phyloP scores from a whole-genome alignment of 92 coral and sea anemone species.

The Phenganax stokvisi region DNA sequence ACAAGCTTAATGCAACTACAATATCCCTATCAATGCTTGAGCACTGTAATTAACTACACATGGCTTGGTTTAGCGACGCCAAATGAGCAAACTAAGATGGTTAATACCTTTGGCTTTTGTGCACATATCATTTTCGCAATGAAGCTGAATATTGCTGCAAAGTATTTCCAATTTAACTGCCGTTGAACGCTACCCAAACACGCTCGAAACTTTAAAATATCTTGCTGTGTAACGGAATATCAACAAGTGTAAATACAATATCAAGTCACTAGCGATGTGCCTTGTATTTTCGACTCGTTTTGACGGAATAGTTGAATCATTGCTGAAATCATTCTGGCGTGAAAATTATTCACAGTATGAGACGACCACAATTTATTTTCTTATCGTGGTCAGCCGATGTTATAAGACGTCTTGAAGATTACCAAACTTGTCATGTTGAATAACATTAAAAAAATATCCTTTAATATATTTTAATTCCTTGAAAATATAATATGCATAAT shows the following conservation, averaged over 20 bases:
- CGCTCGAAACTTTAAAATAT: neutral
- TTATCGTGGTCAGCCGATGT: neutral
- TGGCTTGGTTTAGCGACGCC: neutral
- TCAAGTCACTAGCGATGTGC: neutral
- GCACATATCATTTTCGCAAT: neutral
- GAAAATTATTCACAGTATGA: slow-evolving; percentile 1
- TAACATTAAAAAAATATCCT: neutral
- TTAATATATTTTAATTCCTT: slow-evolving; percentile 1
- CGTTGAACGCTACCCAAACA: neutral
- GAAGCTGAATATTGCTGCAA: neutral
- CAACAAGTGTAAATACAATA: neutral
- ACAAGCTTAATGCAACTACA: neutral
- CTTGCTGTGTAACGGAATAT: neutral
- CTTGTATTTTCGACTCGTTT: neutral
- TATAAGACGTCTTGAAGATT: neutral
- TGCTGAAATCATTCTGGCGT: neutral
- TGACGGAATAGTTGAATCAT: neutral
- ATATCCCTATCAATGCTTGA: neutral
- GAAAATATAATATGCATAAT: slow-evolving; percentile 3
- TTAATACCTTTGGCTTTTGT: neutral
- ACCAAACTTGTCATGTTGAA: neutral
- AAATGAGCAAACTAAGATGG: neutral
- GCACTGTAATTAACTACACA: neutral
- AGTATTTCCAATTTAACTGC: neutral
- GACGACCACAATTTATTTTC: neutral